phyloP scores from a whole-genome alignment of 2,797 vertebrate genomes.

The Salarias fasciatus region DNA sequence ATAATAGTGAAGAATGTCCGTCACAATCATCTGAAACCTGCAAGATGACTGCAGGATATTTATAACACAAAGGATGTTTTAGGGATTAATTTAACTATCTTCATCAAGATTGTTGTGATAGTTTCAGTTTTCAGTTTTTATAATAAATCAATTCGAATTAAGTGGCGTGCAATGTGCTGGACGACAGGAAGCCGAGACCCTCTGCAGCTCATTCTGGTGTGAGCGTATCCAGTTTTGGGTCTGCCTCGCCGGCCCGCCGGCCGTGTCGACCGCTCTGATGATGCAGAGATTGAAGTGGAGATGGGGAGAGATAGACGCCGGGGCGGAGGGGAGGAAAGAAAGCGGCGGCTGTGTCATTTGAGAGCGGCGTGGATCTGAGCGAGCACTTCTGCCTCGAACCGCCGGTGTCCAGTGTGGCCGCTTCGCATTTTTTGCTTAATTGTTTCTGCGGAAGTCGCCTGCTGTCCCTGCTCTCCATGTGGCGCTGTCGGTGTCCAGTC shows the following conservation, averaged over 20 bases:
- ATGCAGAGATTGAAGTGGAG: constrained; percentile 60
- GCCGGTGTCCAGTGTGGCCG: constrained; percentile 34
- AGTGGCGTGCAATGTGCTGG: constrained; percentile 12
- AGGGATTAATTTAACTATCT: no score
- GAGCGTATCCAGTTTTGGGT: constrained; percentile 58
- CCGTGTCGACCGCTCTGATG: constrained; percentile 40
- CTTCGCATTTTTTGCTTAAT: constrained; percentile 62
- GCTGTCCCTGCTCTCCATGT: not conserved
- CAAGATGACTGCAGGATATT: not conserved
- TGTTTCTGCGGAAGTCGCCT: constrained; percentile 29
- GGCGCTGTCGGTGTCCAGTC: constrained; percentile 40
- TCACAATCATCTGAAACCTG: not conserved
- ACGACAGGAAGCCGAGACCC: constrained; percentile 9
- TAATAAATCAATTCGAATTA: constrained; percentile 2
- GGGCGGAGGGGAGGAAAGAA: constrained; percentile 18
- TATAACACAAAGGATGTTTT: not conserved
- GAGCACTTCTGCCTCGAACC: constrained; percentile 16
- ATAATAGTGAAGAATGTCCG: no score
- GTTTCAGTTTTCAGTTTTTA: no score
- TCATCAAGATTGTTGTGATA: not conserved
- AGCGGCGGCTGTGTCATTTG: constrained; percentile 38
- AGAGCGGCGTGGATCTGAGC: constrained; percentile 31
- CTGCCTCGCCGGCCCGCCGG: constrained; percentile 51
- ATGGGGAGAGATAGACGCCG: constrained; percentile 47
- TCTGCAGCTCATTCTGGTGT: constrained; percentile 28